These are phyloP conservation scores for Lepidocolaptes lacrymiger DNA, from an alignment of 2,797 vertebrate genomes.

Conservation along the genomic window DNA sequence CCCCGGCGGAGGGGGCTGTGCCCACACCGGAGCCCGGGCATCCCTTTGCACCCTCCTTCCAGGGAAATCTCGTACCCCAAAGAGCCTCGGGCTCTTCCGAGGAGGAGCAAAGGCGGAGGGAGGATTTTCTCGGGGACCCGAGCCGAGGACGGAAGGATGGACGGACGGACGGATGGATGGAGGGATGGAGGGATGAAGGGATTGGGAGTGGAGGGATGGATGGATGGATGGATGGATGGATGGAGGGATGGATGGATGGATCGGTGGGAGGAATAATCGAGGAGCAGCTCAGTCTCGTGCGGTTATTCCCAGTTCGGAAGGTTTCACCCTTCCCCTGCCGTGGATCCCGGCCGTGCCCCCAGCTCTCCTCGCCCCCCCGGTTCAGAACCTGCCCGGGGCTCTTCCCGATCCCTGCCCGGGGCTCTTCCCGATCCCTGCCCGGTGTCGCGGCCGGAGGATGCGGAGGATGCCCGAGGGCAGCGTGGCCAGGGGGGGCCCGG, in stretches of 20 bases:
- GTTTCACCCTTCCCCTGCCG: background rate
- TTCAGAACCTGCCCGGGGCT: background rate
- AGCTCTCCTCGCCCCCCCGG: background rate
- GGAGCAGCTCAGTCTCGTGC: background rate
- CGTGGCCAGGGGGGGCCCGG: background rate
- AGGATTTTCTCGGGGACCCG: too few species aligned
- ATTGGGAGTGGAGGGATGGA: background rate
- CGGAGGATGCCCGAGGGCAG: background rate
- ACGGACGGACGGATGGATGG: too few species aligned
- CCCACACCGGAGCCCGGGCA: background rate
- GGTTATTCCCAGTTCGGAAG: background rate
- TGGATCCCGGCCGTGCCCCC: background rate
- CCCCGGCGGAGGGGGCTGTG: background rate
- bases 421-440: background rate
- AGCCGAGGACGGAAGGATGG: background rate
- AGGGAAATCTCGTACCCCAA: too few species aligned
- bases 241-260: too few species aligned
- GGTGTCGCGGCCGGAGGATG: background rate
- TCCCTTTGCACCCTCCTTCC: background rate
- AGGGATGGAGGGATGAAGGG: too few species aligned
- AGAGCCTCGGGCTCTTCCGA: background rate
- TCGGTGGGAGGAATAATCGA: background rate
- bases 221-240: too few species aligned
- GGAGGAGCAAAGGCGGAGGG: background rate
- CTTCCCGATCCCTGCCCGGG: background rate